phyloP scores from a whole-genome alignment of 2,888 invertebrate species.

The Yponomeuta malinellus region DNA sequence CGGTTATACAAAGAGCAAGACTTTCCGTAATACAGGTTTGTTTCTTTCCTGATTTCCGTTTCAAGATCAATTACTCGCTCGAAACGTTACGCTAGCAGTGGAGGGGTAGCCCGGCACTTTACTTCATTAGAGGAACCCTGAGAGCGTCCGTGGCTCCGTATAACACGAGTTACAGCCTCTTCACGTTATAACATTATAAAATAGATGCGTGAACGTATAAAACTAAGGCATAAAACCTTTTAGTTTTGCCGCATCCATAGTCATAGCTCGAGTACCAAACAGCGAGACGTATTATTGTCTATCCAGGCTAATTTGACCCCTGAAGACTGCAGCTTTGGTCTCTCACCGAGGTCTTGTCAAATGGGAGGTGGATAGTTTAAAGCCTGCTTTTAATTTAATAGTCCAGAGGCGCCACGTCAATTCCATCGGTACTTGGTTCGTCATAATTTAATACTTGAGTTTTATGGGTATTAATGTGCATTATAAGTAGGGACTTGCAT shows the following conservation, averaged over 20 bases:
- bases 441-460: slow-evolving; percentile 19
- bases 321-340: background rate
- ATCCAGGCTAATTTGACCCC: slow-evolving; percentile 27
- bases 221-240: slow-evolving; percentile 40
- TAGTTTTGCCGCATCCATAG: slow-evolving; percentile 31
- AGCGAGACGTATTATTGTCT: slow-evolving; percentile 26
- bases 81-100: background rate
- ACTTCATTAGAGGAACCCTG: background rate
- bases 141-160: background rate
- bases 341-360: slow-evolving; percentile 22
- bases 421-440: slow-evolving; percentile 14
- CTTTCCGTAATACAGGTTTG: too few species aligned
- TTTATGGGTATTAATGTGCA: slow-evolving; percentile 1
- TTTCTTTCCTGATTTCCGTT: background rate
- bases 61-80: background rate
- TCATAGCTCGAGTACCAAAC: slow-evolving; percentile 39
- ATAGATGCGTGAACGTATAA: slow-evolving; percentile 32
- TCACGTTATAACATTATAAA: slow-evolving; percentile 19
- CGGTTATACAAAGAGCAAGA: too few species aligned
- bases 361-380: slow-evolving; percentile 28
- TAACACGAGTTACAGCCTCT: slow-evolving; percentile 4
- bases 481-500: background rate
- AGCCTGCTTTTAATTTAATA: slow-evolving; percentile 33
- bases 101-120: background rate
- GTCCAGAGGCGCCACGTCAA: slow-evolving; percentile 30